phyloP scores from a whole-genome alignment of 53 echinoderm and acorn worm species.

The Luidia sarsii region DNA sequence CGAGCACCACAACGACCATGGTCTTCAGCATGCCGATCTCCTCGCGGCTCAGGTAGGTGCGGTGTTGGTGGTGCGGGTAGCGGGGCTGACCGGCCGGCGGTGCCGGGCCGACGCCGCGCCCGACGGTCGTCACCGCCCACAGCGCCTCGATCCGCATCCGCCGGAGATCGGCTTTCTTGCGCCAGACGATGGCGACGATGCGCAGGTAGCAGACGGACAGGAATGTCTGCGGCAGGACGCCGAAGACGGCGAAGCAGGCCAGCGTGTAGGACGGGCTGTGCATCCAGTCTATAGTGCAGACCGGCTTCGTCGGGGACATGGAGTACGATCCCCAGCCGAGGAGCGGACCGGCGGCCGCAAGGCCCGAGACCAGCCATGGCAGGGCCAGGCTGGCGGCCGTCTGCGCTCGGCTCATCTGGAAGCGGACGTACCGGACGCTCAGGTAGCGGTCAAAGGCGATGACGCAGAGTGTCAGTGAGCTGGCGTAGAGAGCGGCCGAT shows the following conservation, averaged over 20 bases:
- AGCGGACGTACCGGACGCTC: not conserved
- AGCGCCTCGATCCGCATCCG: not conserved
- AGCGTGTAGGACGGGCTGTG: slow-evolving; percentile 36
- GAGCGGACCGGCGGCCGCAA: slow-evolving; percentile 16
- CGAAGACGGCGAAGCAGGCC: slow-evolving; percentile 17
- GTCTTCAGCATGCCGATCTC: slow-evolving; percentile 23
- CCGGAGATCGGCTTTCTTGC: not conserved
- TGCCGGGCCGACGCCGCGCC: too few species aligned
- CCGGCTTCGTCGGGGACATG: slow-evolving; percentile 18
- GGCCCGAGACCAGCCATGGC: slow-evolving; percentile 9
- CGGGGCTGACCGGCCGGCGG: too few species aligned
- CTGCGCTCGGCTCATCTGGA: not conserved
- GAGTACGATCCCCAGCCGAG: slow-evolving; percentile 46
- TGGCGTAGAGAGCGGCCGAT: not conserved
- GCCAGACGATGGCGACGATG: slow-evolving; percentile 16
- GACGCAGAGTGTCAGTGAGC: slow-evolving; percentile 22
- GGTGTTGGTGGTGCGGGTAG: not conserved
- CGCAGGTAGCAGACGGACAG: slow-evolving; percentile 7
- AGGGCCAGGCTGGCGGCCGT: not conserved
- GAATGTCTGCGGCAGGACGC: not conserved
- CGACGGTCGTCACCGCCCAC: too few species aligned
- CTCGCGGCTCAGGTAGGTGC: not conserved
- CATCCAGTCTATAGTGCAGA: slow-evolving; percentile 55
- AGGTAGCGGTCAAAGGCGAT: slow-evolving; percentile 43
- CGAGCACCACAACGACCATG: slow-evolving; percentile 20